Conservation (phyloP, 2,113 vertebrate genomes). For the Tiliqua scincoides region DNA sequence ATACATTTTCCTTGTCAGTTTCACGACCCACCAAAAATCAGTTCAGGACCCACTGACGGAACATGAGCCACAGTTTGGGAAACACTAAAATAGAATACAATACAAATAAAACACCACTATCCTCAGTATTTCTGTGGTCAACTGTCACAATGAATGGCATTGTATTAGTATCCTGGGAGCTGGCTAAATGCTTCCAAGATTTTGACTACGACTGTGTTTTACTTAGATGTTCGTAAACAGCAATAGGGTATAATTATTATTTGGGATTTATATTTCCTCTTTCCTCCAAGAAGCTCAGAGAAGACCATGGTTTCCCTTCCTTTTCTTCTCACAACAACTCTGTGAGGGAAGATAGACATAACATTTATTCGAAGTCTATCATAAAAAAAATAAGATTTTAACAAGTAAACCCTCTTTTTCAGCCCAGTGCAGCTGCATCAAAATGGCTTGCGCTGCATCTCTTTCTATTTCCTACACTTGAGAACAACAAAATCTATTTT, state of each 20-base stretch:
- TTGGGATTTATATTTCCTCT: no score
- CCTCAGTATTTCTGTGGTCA: neutral
- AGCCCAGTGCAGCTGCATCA: no score
- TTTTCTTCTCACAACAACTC: neutral
- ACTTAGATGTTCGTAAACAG: neutral
- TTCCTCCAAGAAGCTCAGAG: no score
- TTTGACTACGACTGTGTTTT: neutral
- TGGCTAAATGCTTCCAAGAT: neutral
- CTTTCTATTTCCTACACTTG: neutral
- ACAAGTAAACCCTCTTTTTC: neutral
- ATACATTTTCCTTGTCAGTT: no score
- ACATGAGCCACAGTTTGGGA: no score
- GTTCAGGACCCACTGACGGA: no score
- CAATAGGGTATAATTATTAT: neutral
- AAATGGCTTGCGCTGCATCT: no score
- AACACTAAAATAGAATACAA: neutral
- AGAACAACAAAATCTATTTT: neutral
- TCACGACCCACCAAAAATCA: no score
- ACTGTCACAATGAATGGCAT: neutral
- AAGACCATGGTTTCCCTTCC: neutral
- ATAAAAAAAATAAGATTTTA: neutral
- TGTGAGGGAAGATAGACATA: no score
- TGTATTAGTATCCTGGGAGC: neutral
- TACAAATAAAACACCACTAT: neutral
- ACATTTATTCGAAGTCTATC: no score